phyloP scores from a whole-genome alignment of 2,797 vertebrate genomes.

The Aselliscus stoliczkanus region DNA sequence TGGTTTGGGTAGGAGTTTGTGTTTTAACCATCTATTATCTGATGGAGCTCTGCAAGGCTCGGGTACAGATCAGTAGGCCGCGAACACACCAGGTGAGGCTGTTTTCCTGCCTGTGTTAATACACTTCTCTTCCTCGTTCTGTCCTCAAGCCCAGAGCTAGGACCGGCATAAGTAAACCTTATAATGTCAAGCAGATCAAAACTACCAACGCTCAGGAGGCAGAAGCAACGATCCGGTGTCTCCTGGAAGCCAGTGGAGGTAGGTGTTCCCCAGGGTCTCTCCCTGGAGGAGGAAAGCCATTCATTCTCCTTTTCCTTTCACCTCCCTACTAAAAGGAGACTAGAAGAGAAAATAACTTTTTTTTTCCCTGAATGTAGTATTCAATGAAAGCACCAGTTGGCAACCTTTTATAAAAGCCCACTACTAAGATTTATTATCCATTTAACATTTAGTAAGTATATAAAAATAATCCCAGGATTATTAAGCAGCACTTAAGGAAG shows the following conservation, averaged over 20 bases:
- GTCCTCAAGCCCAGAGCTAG: constrained; percentile 81
- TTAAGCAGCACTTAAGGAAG: not conserved
- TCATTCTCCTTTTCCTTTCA: not conserved
- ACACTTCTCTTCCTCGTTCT: not conserved
- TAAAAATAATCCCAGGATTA: not conserved
- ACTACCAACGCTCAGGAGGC: constrained; percentile 85
- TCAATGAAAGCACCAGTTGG: not conserved
- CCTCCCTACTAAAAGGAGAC: not conserved
- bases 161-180: constrained; percentile 86
- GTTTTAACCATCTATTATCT: fast-evolving
- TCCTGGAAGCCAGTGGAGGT: constrained; percentile 83
- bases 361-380: not conserved
- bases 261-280: not conserved
- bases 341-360: not conserved
- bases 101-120: not conserved
- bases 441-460: not conserved
- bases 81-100: fast-evolving
- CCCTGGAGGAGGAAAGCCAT: not conserved
- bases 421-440: not conserved
- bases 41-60: not conserved
- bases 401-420: not conserved
- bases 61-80: fast-evolving
- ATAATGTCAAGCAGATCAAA: constrained; percentile 87
- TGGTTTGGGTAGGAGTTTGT: fast-evolving
- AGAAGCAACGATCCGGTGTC: constrained; percentile 83